Base-by-base conservation (phyloP, 1,140 invertebrate genomes). In the Amyelois transitella region DNA sequence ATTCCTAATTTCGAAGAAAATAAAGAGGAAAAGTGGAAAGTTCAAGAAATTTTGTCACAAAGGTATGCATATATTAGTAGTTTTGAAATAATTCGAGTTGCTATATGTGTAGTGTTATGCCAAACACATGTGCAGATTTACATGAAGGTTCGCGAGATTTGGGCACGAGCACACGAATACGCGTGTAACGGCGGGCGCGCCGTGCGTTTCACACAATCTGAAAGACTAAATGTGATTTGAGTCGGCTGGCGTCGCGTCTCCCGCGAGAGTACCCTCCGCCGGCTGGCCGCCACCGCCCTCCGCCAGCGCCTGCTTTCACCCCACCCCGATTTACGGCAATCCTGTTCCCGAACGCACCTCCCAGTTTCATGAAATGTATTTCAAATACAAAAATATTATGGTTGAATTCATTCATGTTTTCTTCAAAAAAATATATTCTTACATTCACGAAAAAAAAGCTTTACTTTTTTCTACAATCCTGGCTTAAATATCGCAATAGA, bases 171-270 rank as follows among this genome's bases (percentile, higher is more conserved):
- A 43, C 53, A 52, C 24, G 50, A 50, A 2, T 10, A n/a, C 45
- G 45, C 45, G 19, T 48, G 19, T 47, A 20, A 21, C n/a, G 18
- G 50, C 64, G 58, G 49, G 50, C 51, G 21, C 57, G 68, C 50
- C 65, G 59, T 71, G 71, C 74, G 75, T 73, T 64, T 72, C 65
- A 63, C 73, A 58, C 68, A 55, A 63, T 60, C 59, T 69, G 69
- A 72, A 75, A 66, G 69, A 75, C 68, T 77, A 74, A 81, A 74
- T 74, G 77, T 74, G 73, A 84, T 81, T 77, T 76, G 64, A 75
- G 75, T 66, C 66, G 52, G 53, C 28, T 12, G 28, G 28, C 28
- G 28, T 38, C 32, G 32, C 55, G 65, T 66, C 62, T 64, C 61
- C 55, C 64, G 60, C 61, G 72, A 70, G 76, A 81, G 71, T 64